Base-by-base conservation (phyloP, 1,140 invertebrate genomes). In the Rhyzopertha dominica region DNA sequence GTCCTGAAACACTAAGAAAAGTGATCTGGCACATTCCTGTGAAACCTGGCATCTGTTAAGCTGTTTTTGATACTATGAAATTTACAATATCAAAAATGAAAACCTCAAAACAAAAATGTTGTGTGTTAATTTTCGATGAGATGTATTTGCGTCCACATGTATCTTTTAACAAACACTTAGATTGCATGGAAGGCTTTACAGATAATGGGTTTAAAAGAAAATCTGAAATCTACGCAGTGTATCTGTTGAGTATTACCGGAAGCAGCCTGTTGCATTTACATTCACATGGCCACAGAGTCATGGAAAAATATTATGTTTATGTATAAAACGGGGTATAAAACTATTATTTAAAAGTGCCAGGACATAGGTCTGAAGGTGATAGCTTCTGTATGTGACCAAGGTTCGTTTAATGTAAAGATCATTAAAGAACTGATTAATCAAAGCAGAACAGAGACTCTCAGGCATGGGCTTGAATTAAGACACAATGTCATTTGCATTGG, bases 271-370 rank as follows among this genome's bases (percentile, higher is more conserved):
- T 3, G 24, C 23, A 25, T 39, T 31, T 22, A 26, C 3, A 22
- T 46, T 46, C 24, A 23, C 25, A 37, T 29, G 14, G 20, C 12
- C 32, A 2, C 18, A 24, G 2, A 45, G n/a, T 18, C 23, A 23
- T 4, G 14, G 24, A 25, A 7, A 14, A 28, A 22, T 29, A 10
- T 37, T 45, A 14, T 32, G 29, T 4, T 16, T 13, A 5, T n/a
- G n/a, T n/a, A n/a, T n/a, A n/a, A n/a, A n/a, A n/a, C n/a, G n/a
- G 20, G 9, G 2, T 45, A 19, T 29, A 45, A 45, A 45, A 10
- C 9, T 4, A 37, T 37, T 3, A 18, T 37, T 3, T 37, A 12
- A 29, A n/a, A 20, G 9, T 23, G 23, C 5, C 5, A n/a, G 28
- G 14, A 24, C 8, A 22, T 24, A 19, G 25, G 35, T 8, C 14